These are phyloP conservation scores for Ditylenchus weischeri DNA, from an alignment of 2,888 invertebrate species.

Conservation along the genomic window DNA sequence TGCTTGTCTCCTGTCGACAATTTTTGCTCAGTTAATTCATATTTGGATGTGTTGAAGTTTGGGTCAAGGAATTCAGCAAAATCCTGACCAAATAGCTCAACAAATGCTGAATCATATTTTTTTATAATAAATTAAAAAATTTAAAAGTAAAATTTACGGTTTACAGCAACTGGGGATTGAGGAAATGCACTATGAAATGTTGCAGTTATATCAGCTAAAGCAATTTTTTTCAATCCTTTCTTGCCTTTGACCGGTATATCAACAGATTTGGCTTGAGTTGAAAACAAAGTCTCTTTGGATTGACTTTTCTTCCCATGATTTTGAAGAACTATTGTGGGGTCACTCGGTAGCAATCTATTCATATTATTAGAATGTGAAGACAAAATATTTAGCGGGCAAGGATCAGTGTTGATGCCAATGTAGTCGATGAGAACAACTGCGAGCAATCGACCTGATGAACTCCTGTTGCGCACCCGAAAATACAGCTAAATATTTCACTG, in stretches of 20 bases:
- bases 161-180: not conserved
- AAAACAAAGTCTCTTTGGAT: not conserved
- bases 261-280: not conserved
- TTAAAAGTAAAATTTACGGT: not conserved
- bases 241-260: no score
- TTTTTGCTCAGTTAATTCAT: conserved; percentile 22
- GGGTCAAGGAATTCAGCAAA: conserved; percentile 50
- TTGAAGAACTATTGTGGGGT: not conserved
- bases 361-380: not conserved
- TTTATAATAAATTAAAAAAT: not conserved
- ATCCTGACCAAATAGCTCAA: conserved; percentile 45
- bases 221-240: no score
- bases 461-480: not conserved
- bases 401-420: not conserved
- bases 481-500: not conserved
- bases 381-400: not conserved
- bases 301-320: not conserved
- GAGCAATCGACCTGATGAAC: not conserved
- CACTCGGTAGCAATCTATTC: not conserved
- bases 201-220: not conserved
- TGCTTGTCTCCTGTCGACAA: no score
- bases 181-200: not conserved
- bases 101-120: conserved; percentile 35
- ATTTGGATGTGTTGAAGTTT: conserved; percentile 40
- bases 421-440: not conserved